These are phyloP conservation scores for Patella vulgata DNA, from an alignment of 1,140 invertebrate genomes.

Conservation along the genomic window DNA sequence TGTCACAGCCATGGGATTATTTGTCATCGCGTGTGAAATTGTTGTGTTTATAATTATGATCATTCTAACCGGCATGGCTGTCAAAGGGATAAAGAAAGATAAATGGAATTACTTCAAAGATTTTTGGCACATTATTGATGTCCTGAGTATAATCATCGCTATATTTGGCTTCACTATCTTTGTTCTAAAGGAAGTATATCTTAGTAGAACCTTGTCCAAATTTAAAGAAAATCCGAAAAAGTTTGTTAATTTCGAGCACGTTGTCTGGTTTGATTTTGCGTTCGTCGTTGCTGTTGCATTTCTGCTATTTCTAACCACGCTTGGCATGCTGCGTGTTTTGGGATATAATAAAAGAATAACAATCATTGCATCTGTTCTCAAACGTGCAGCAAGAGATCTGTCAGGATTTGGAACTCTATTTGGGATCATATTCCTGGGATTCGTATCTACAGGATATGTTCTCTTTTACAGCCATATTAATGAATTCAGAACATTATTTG, in stretches of 20 bases:
- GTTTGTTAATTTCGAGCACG: conserved; percentile 46
- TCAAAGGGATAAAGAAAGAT: conserved; percentile 8
- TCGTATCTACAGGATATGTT: conserved; percentile 40
- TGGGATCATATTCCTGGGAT: conserved; percentile 51
- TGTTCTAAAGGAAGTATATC: conserved; percentile 13
- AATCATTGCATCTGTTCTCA: conserved; percentile 32
- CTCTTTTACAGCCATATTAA: conserved; percentile 40
- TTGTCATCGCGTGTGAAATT: conserved; percentile 17
- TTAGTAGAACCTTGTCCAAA: conserved; percentile 11
- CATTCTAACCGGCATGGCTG: not conserved
- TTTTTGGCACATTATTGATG: conserved; percentile 30
- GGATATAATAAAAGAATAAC: conserved; percentile 43
- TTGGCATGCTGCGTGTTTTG: conserved; percentile 32
- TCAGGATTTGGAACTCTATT: conserved; percentile 51
- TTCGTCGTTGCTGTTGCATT: conserved; percentile 25
- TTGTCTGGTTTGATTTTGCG: conserved; percentile 37
- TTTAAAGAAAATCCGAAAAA: conserved; percentile 21
- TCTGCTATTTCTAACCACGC: conserved; percentile 32
- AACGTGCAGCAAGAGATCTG: conserved; percentile 32
- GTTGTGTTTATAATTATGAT: conserved; percentile 20
- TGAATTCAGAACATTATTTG: conserved; percentile 45
- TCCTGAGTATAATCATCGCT: conserved; percentile 11
- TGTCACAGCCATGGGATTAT: not conserved
- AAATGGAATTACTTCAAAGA: conserved; percentile 11
- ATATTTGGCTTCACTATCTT: conserved; percentile 15